Percentiles rank a stretch among this genome's conserved stretches.
Conservation (phyloP, 30 jellyfish, hydroid and myxozoan genomes). For the Hydractinia symbiolongicarpus region DNA sequence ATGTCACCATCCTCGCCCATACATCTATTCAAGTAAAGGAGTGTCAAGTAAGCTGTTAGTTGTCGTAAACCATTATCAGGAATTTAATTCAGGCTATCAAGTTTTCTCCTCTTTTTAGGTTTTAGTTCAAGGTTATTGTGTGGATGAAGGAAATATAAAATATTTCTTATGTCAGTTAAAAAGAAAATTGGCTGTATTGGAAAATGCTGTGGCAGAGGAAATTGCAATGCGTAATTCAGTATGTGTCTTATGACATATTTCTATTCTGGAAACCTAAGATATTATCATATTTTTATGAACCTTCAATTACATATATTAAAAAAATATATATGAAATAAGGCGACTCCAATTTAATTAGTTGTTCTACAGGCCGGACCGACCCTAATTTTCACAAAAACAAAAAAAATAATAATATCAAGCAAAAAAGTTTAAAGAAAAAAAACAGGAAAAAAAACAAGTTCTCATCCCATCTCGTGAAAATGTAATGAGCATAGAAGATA, state of each 20-base stretch:
- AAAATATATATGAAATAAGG: too few species aligned
- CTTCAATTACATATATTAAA: too few species aligned
- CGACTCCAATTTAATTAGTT: too few species aligned
- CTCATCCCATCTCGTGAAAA: too few species aligned
- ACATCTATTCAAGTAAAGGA: conserved; percentile 56
- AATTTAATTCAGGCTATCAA: background rate
- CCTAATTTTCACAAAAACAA: too few species aligned
- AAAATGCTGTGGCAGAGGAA: conserved; percentile 59
- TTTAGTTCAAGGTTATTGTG: conserved; percentile 84
- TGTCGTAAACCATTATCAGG: too few species aligned
- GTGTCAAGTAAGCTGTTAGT: conserved; percentile 64
- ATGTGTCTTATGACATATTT: background rate
- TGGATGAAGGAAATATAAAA: conserved; percentile 44
- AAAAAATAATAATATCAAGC: too few species aligned
- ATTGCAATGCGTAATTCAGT: conserved; percentile 50
- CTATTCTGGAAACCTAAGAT: background rate
- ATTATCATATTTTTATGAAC: too few species aligned
- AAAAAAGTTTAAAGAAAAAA: too few species aligned
- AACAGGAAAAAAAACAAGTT: too few species aligned
- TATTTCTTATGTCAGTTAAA: conserved; percentile 60
- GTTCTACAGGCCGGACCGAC: too few species aligned
- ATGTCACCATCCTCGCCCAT: conserved; percentile 84
- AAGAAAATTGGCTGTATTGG: conserved; percentile 54
- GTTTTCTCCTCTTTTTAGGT: conserved; percentile 40
- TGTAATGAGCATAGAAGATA: too few species aligned